Percentiles rank a stretch among this genome's conserved stretches.
Evolutionary conservation across 1,140 invertebrate genomes (phyloP).

Genomic region (Akabosia matsudoensis): DNA sequence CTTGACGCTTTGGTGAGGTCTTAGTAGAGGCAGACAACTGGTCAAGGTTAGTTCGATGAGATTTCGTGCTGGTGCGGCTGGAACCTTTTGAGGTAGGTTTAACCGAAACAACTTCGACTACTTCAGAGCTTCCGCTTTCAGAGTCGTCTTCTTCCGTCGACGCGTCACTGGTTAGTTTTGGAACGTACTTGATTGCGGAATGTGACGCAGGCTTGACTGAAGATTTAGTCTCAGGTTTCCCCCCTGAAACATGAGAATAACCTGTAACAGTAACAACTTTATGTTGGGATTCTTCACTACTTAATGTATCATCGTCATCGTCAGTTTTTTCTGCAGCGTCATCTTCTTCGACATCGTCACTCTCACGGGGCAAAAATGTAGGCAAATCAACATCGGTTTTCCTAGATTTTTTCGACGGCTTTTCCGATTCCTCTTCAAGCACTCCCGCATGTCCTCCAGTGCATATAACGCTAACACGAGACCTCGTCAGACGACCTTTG

Average conservation of each 20-base stretch:
- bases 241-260: neutral
- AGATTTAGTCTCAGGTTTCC: slow-evolving; percentile 10
- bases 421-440: neutral
- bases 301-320: neutral
- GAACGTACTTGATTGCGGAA: neutral
- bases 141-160: neutral
- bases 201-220: neutral
- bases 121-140: neutral
- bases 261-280: neutral
- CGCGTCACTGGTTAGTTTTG: neutral
- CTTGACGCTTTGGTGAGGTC: neutral
- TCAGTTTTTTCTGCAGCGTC: neutral
- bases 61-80: too few species aligned
- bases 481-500: neutral
- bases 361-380: neutral
- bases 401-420: neutral
- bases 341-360: neutral
- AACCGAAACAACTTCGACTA: neutral
- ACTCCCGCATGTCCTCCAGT: neutral
- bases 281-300: neutral
- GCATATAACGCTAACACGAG: neutral
- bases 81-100: neutral
- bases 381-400: neutral
- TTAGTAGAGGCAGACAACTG: too few species aligned
- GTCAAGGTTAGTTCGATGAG: too few species aligned